These are phyloP conservation scores for Drosophila borborema DNA, from an alignment of 2,888 invertebrate species.

Conservation along the genomic window DNA sequence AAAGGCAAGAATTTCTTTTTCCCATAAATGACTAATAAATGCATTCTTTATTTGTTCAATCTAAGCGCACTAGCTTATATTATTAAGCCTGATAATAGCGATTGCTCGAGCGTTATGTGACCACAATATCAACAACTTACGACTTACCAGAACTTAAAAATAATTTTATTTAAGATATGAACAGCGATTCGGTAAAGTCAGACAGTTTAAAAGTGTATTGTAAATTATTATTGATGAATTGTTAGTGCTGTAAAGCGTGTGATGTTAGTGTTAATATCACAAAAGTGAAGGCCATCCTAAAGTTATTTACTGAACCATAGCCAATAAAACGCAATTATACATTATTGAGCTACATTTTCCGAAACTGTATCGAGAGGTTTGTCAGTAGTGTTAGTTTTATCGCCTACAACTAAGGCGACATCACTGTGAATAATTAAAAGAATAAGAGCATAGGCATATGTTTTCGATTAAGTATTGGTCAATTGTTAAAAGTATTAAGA, in stretches of 20 bases:
- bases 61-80: slow-evolving; percentile 53
- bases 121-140: slow-evolving; percentile 26
- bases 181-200: slow-evolving; percentile 43
- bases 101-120: slow-evolving; percentile 19
- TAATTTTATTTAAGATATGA: slow-evolving; percentile 30
- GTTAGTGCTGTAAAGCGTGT: slow-evolving; percentile 61
- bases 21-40: slow-evolving; percentile 41
- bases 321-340: slow-evolving; percentile 14
- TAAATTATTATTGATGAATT: slow-evolving; percentile 46
- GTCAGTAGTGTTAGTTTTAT: slow-evolving; percentile 62
- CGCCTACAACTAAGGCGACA: slow-evolving; percentile 74
- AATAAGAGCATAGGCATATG: slow-evolving; percentile 63
- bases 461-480: slow-evolving; percentile 59
- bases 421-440: slow-evolving; percentile 78
- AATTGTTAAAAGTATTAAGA: slow-evolving; percentile 16
- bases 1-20: slow-evolving; percentile 45
- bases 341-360: slow-evolving; percentile 77
- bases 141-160: slow-evolving; percentile 57
- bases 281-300: slow-evolving; percentile 49
- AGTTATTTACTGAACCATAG: slow-evolving; percentile 21
- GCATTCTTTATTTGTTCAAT: slow-evolving; percentile 59
- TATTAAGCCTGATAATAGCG: slow-evolving; percentile 36
- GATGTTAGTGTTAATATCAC: slow-evolving; percentile 75
- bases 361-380: slow-evolving; percentile 77
- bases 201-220: slow-evolving; percentile 38